Conservation (phyloP, 2,888 invertebrate species). For the Dicranocentrus wangi region DNA sequence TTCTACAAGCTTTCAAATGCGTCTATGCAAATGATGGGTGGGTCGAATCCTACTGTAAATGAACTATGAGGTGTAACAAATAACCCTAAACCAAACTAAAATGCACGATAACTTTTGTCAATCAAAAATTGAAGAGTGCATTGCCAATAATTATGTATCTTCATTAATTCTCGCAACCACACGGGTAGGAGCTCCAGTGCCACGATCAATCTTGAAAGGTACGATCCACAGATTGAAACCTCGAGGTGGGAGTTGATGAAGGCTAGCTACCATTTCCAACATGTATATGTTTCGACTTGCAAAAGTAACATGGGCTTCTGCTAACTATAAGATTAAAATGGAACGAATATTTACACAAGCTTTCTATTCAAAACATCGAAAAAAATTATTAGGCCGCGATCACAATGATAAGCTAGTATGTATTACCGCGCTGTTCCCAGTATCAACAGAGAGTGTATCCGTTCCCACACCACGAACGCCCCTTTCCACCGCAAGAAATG, state of each 20-base stretch:
- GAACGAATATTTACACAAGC: background rate
- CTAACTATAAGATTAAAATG: conserved; percentile 27
- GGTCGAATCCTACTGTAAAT: too few relatives aligned
- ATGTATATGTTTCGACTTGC: conserved; percentile 63
- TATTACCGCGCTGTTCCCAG: too few relatives aligned
- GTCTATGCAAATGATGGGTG: too few relatives aligned
- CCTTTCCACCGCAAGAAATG: conserved; percentile 61
- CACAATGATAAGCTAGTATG: too few relatives aligned
- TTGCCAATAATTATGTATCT: background rate
- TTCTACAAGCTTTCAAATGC: too few relatives aligned
- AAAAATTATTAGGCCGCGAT: too few relatives aligned
- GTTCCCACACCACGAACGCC: conserved; percentile 65
- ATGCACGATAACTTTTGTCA: too few relatives aligned
- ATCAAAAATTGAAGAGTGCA: background rate
- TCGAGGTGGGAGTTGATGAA: conserved; percentile 64
- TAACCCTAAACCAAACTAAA: too few relatives aligned
- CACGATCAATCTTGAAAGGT: conserved; percentile 69
- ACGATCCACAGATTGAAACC: conserved; percentile 65
- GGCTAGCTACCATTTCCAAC: conserved; percentile 70
- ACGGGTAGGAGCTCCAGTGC: conserved; percentile 63
- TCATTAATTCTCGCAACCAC: conserved; percentile 45
- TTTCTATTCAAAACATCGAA: too few relatives aligned
- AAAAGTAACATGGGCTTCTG: conserved; percentile 57
- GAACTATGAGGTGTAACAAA: too few relatives aligned
- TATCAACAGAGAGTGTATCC: conserved; percentile 66